phyloP scores from a whole-genome alignment of 1,140 invertebrate genomes.

The Pachypeltis micranthus region DNA sequence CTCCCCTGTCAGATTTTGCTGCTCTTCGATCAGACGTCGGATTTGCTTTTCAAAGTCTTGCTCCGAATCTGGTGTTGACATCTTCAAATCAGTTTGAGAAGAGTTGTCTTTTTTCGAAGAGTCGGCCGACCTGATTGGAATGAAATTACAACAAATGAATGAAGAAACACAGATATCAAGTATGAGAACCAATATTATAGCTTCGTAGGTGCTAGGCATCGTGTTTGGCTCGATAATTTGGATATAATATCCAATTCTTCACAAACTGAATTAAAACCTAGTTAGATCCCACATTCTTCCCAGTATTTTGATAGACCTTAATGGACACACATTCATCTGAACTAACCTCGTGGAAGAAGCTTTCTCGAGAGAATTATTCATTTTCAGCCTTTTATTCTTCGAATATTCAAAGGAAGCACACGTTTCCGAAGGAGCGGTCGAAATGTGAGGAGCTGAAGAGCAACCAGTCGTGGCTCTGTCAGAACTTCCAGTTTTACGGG shows the following conservation, averaged over 20 bases:
- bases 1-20: slow-evolving; percentile 48
- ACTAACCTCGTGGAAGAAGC: slow-evolving; percentile 36
- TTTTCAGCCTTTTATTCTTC: slow-evolving; percentile 20
- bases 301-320: too few species aligned
- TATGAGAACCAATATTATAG: too few species aligned
- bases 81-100: slow-evolving; percentile 45
- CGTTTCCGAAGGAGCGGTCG: slow-evolving; percentile 37
- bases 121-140: too few species aligned
- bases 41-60: slow-evolving; percentile 38
- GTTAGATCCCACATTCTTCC: too few species aligned
- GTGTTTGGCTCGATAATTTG: too few species aligned
- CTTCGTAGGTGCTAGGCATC: slow-evolving; percentile 26
- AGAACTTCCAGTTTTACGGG: slow-evolving; percentile 16
- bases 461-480: too few species aligned
- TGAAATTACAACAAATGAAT: too few species aligned
- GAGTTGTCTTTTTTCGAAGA: slow-evolving; percentile 44
- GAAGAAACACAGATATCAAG: too few species aligned
- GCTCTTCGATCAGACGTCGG: slow-evolving; percentile 57
- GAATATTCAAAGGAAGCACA: slow-evolving; percentile 51
- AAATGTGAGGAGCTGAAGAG: slow-evolving; percentile 26
- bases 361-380: slow-evolving; percentile 31
- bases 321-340: too few species aligned
- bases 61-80: slow-evolving; percentile 13
- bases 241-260: too few species aligned
- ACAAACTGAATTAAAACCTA: too few species aligned